These are phyloP conservation scores for Vanessa tameamea DNA, from an alignment of 1,140 invertebrate species.

Conservation along the genomic window DNA sequence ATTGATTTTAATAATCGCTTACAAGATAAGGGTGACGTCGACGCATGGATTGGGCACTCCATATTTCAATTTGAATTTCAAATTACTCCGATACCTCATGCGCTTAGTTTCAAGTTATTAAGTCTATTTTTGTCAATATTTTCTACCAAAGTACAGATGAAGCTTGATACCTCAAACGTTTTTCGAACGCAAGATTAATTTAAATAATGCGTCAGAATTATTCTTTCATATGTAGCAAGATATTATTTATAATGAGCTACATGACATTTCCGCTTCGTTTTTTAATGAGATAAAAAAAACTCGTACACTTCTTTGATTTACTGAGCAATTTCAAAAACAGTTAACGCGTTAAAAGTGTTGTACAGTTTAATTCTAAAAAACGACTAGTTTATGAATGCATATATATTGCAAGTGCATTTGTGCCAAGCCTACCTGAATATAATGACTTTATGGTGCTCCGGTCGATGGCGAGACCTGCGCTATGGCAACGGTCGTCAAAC, in stretches of 20 bases:
- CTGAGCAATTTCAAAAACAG: too few species aligned
- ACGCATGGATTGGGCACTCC: constrained; percentile 24
- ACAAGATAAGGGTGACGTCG: constrained; percentile 13
- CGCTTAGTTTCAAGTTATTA: not conserved
- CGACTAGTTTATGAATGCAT: not conserved
- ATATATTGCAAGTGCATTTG: constrained; percentile 3
- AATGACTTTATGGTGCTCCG: constrained; percentile 23
- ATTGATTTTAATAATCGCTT: constrained; percentile 8
- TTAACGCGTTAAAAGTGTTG: too few species aligned
- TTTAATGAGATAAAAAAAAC: too few species aligned
- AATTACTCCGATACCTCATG: constrained; percentile 11
- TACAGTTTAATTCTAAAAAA: not conserved
- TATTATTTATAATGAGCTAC: too few species aligned
- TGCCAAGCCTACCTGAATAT: constrained; percentile 1
- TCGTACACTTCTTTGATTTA: too few species aligned
- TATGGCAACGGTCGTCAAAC: constrained; percentile 42
- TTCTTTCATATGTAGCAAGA: too few species aligned
- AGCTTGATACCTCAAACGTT: too few species aligned
- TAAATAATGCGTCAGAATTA: too few species aligned
- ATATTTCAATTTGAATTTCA: constrained; percentile 30
- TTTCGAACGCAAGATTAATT: too few species aligned
- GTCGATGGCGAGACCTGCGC: constrained; percentile 29
- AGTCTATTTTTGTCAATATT: constrained; percentile 5
- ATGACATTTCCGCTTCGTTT: too few species aligned
- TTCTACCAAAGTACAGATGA: too few species aligned